Evolutionary conservation across 2,888 invertebrate genomes (phyloP).

Genomic region (Sinelater perroti): DNA sequence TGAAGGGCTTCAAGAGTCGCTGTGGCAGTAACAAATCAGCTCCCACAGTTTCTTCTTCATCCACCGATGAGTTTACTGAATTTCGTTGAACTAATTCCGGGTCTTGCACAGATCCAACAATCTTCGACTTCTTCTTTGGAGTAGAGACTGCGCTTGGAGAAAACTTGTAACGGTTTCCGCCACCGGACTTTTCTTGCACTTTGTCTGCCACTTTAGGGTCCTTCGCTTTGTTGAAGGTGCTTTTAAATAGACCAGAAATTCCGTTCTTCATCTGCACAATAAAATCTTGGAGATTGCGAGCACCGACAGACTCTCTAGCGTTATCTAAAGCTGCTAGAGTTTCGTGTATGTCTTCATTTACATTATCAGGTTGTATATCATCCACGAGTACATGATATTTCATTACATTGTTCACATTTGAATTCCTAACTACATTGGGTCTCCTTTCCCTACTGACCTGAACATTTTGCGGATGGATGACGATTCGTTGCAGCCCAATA

Average conservation of each 20-base stretch:
- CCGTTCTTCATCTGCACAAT: slow-evolving; percentile 38
- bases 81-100: neutral
- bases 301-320: slow-evolving; percentile 37
- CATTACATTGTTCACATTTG: neutral
- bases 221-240: neutral
- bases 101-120: too few relatives aligned
- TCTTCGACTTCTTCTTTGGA: neutral
- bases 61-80: neutral
- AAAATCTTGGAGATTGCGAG: slow-evolving; percentile 37
- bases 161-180: neutral
- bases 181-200: too few relatives aligned
- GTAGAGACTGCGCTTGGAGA: neutral
- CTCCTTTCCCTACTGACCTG: too few relatives aligned
- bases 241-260: slow-evolving; percentile 5
- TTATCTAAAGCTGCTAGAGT: slow-evolving; percentile 30
- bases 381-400: slow-evolving; percentile 4
- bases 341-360: slow-evolving; percentile 21
- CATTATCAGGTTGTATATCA: neutral
- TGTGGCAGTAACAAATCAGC: slow-evolving; percentile 33
- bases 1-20: slow-evolving; percentile 44
- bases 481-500: slow-evolving; percentile 46
- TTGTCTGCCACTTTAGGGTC: too few relatives aligned
- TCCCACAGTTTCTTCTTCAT: slow-evolving; percentile 11
- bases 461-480: slow-evolving; percentile 38
- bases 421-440: neutral